Base-by-base conservation (phyloP, 2,113 vertebrate genomes). In the Australoheros scitulus region DNA sequence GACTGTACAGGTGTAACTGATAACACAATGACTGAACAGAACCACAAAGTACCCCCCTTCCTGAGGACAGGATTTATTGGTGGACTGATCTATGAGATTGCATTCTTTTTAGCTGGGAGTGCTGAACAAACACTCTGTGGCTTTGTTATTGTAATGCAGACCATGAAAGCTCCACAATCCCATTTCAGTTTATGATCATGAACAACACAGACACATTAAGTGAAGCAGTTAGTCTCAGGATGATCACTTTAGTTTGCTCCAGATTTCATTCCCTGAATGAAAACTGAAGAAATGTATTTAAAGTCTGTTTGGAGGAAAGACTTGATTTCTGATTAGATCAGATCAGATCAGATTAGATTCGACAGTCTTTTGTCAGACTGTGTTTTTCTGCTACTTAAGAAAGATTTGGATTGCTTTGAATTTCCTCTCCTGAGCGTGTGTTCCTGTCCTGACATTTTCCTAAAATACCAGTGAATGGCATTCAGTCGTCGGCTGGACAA, bases 381-480 rank as follows among this genome's bases (percentile, higher is more conserved):
- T 91, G 24, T 32, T 52, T 70, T 55, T 72, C 83, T 76, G 64
- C 63, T 76, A 41, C 77, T 89, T 59, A 79, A 79, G 80, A 82
- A 78, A 85, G 63, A 82, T 6, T 89, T 63, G 80, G 68, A 70
- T 77, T 24, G 15, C 76, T 83, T 83, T 82, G 84, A 87, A 90
- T 86, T 84, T 83, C 72, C 68, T 77, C 22, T 82, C 63, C 89
- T 77, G 79, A 63, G 82, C 77, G 87, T 77, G 50, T 75, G 32
- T 89, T 91, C 43, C 77, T 70, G 60, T 83, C 82, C 81, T 82
- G 75, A 86, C 74, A 75, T 87, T 85, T 91, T 91, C 88, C 90
- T 93, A 93, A 95, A 95, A 94, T 94, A 90, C 87, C 87, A 87
- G 61, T 86, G 80, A 90, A 89, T 88, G 81, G 75, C 79, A 76